phyloP scores from a whole-genome alignment of 2,888 invertebrate species.

The Morpho helenor region DNA sequence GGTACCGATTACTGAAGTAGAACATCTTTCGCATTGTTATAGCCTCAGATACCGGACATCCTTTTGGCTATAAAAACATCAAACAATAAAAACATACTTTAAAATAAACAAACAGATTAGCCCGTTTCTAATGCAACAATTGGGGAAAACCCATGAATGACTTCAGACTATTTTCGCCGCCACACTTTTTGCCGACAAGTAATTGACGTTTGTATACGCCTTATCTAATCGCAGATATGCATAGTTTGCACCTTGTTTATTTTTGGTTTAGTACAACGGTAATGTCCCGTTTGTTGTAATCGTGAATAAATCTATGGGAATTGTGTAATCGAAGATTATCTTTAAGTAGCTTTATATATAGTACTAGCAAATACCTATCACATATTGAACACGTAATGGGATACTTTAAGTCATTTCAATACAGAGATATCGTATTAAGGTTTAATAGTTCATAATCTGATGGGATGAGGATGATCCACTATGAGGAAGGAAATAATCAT shows the following conservation, averaged over 20 bases:
- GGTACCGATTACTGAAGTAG: slow-evolving; percentile 4
- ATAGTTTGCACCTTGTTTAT: slow-evolving; percentile 10
- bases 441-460: no score
- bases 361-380: no score
- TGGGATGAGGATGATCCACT: no score
- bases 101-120: slow-evolving; percentile 42
- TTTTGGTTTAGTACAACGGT: slow-evolving; percentile 9
- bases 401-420: no score
- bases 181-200: slow-evolving; percentile 10
- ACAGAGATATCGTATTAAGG: no score
- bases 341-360: no score
- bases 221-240: slow-evolving; percentile 20
- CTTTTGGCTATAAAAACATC: slow-evolving; percentile 34
- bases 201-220: slow-evolving; percentile 10
- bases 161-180: slow-evolving; percentile 16
- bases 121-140: slow-evolving; percentile 48
- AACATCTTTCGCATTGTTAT: background rate
- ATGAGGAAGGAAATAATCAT: no score
- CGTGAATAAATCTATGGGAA: no score
- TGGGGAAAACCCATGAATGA: slow-evolving; percentile 41
- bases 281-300: slow-evolving; percentile 8
- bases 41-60: slow-evolving; percentile 43
- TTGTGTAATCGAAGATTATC: no score
- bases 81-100: slow-evolving; percentile 18
- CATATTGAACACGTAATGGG: no score